Evolutionary conservation across 2,797 vertebrate genomes (phyloP), one percentile per base, ranked within the genome.

Genomic region (Argentina silus): DNA sequence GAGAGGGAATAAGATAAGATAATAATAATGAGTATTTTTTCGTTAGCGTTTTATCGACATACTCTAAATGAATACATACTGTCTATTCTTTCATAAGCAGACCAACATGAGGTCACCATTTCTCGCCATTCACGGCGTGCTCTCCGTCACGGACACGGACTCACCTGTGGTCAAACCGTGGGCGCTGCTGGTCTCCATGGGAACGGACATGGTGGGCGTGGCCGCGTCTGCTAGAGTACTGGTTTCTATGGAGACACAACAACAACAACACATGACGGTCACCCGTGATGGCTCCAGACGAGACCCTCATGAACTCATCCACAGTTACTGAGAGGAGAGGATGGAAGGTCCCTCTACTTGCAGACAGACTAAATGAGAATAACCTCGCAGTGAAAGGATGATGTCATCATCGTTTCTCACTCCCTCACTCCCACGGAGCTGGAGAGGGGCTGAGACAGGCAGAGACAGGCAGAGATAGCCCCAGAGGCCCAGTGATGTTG

Each of bases 161-260:
- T 88, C 77, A 95, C 94, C 90, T 80, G 89, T 85, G 0, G 81
- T 93, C 53, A 73, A 91, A 76, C 0, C 80, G 84, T 61, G 93
- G 60, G 72, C 62, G 0, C 90, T 87, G 73, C 85, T 95, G 60
- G 93, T 95, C 11, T 95, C 94, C 9, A 91, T 87, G 73, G 92
- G 94, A 0, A 86, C 88, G 23, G 93, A 95, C 64, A 89, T n/a
- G 0, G 97, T 97, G 12, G 96, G 94, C 48, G 94, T 92, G 36
- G 88, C 79, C 0, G 95, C 96, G 85, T 95, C 91, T 10, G 93
- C 92, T 0, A 93, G 95, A n/a, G 97, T 96, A 73, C 92, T 96
- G 36, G 91, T 91, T 83, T 97, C 98, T 99, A 83, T 0, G 59
- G 72, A 69, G 70, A 85, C 8, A 21, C 45, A 81, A 72, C 77